Evolutionary conservation across 2,797 vertebrate species (phyloP).

Genomic region (Periparus ater): DNA sequence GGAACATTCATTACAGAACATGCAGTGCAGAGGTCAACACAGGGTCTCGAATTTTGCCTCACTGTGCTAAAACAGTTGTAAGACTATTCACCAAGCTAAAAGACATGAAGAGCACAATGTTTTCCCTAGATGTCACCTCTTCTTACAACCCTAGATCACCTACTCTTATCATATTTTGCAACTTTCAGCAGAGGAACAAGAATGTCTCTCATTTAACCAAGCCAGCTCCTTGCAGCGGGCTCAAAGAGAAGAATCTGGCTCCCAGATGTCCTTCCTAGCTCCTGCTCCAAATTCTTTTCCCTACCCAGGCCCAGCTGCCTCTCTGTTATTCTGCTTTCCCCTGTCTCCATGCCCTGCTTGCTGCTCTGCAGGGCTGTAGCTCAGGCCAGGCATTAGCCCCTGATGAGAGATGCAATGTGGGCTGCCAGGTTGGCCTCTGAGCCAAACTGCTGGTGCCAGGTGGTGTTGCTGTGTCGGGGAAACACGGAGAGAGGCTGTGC

Average conservation of each 20-base stretch:
- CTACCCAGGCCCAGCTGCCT: neutral
- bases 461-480: neutral
- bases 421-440: neutral
- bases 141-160: neutral
- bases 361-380: neutral
- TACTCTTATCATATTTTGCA: neutral
- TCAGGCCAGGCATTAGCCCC: neutral
- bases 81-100: neutral
- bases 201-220: fast-evolving
- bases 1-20: neutral
- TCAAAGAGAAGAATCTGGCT: slow-evolving; percentile 26
- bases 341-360: neutral
- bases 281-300: slow-evolving; percentile 9
- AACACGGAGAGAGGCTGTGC: neutral
- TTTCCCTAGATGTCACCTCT: neutral
- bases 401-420: neutral
- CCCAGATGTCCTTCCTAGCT: slow-evolving; percentile 25
- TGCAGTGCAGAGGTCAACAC: fast-evolving
- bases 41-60: neutral
- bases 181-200: neutral
- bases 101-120: neutral
- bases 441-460: neutral
- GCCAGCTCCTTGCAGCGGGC: neutral
- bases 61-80: neutral
- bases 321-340: neutral